Base-by-base conservation (phyloP, 92 coral and sea anemone genomes). In the Diadumene lineata region DNA sequence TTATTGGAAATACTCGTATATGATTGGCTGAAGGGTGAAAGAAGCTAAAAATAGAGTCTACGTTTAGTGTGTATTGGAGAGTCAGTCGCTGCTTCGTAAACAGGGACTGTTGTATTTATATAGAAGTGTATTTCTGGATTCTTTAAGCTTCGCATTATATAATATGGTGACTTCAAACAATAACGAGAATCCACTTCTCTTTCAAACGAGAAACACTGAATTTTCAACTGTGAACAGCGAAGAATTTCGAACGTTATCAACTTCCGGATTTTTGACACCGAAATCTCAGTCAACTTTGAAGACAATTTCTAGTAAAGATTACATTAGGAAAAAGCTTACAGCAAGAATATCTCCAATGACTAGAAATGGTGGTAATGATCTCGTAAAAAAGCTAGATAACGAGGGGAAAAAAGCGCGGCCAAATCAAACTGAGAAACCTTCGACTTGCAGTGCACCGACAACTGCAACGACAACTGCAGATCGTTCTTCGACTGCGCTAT, bases 341-440 rank as follows among this genome's bases (percentile, higher is more conserved):
- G 96, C 96, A 11, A 75, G 96, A 58, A 92, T 90, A 56, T 66
- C 72, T 58, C 96, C 96, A 38, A 90, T 87, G 89, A 87, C 92
- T 22, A 87, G 96, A 81, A 71, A 80, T 18, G 75, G 23, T 27
- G 67, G 34, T 38, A 63, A 43, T n/a, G 62, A 33, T 15, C 58
- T 69, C 29, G 68, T 62, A 19, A 34, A 66, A 34, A 46, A 50
- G 44, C 38, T 60, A 60, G 65, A 34, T 8, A 43, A 33, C n/a
- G 38, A 38, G 2, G 21, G 33, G 43, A 61, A 38, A 58, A 50
- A 43, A 23, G 29, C 73, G 62, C 70, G 67, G 11, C 66, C 74
- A 67, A 43, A 23, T 4, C 24, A 26, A 7, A 2, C 22, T 8
- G 43, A 30, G 4, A 29, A 28, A 3, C 1, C 0, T 7, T 27